Conservation (phyloP, 2,797 vertebrate species). For the Loris lydekkerianus region DNA sequence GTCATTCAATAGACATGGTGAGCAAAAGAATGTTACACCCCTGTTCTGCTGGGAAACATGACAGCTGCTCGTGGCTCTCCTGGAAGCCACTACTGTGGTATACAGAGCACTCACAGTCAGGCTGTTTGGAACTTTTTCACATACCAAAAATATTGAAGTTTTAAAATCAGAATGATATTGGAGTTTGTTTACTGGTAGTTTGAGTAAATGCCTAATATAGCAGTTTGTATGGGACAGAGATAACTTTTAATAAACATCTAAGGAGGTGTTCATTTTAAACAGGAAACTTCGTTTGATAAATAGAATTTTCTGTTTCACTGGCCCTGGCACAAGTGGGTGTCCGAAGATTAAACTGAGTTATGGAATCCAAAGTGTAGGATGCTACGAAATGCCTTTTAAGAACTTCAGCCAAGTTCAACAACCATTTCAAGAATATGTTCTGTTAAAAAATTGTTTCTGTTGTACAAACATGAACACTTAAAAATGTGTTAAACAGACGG, state of each 20-base stretch:
- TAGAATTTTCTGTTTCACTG: constrained; percentile 56
- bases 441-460: constrained; percentile 44
- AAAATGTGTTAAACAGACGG: constrained; percentile 40
- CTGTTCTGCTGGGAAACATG: constrained; percentile 74
- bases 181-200: constrained; percentile 49
- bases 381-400: constrained; percentile 45
- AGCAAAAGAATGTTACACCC: constrained; percentile 78
- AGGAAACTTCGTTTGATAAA: constrained; percentile 62
- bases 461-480: constrained; percentile 27
- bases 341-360: constrained; percentile 63
- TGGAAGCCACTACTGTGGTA: constrained; percentile 61
- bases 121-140: constrained; percentile 25
- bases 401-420: constrained; percentile 32
- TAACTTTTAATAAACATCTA: constrained; percentile 43
- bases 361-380: constrained; percentile 67
- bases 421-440: constrained; percentile 46
- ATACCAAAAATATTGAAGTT: not conserved
- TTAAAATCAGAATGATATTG: not conserved
- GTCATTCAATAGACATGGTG: constrained; percentile 81
- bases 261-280: constrained; percentile 38
- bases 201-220: constrained; percentile 21
- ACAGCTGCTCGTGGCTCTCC: constrained; percentile 63
- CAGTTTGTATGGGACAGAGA: not conserved
- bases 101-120: constrained; percentile 70
- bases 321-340: constrained; percentile 48